Base-by-base conservation (phyloP, 2,113 vertebrate genomes). In the Gasterosteus nipponicus region DNA sequence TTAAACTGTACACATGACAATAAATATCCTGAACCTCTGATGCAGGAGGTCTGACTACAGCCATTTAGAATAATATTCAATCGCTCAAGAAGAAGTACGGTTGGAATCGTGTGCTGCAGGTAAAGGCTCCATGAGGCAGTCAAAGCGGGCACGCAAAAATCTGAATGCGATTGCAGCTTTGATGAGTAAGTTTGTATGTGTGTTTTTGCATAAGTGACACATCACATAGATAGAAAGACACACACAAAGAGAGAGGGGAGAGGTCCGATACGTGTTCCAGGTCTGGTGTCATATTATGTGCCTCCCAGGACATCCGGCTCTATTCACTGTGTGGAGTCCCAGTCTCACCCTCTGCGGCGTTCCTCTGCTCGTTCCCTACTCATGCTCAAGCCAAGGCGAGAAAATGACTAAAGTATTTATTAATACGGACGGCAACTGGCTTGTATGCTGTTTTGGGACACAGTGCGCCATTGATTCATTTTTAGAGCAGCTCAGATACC, bases 221-320 rank as follows among this genome's bases (percentile, higher is more conserved):
- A 26, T 26, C 22, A 26, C 22, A 26, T 26, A 44, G 56, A 49
- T 31, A 60, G 57, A 71, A 12, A 69, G 58, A 78, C 65, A 84
- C 71, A 82, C 65, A 84, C 71, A 82, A 69, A 76, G 68, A 74
- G 10, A 74, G 61, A 77, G 80, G 61, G 79, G 80, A 84, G 80
- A 78, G 87, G 85, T 87, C 76, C 64, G 39, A 76, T 78, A 56
- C 57, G 72, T 73, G 72, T 73, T 77, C 63, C 61, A 75, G 78
- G 60, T 77, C 75, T 42, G 78, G 75, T 87, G 75, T 89, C 80
- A 74, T 83, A 58, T 86, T 71, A 59, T 86, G 64, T 70, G 74
- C 68, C 82, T 82, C 57, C 14, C 58, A 69, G 54, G 61, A 77
- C 80, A 81, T 89, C 46, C 80, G 73, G 85, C 78, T 81, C 66